A percentile compares a stretch with the other conserved stretches of the same genome.
Conservation (phyloP, 2,113 vertebrate species). For the Stigmatopora nigra region DNA sequence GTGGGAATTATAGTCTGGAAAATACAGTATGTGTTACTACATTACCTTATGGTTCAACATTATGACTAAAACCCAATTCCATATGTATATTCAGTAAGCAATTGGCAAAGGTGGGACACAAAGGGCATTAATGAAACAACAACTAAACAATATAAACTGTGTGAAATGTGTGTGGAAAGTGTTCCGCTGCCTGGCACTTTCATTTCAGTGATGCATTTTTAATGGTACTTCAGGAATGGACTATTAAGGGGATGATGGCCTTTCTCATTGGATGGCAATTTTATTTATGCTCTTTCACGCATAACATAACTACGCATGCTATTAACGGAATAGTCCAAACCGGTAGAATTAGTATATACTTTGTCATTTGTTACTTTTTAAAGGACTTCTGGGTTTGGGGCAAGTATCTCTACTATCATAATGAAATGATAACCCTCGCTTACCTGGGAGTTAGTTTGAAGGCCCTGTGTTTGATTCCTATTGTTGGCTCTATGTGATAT, state of each 20-base stretch:
- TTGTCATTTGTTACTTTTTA: not conserved
- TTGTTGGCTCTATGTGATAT: too few relatives aligned
- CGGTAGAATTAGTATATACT: not conserved
- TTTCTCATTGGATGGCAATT: not conserved
- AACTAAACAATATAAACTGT: constrained; percentile 22
- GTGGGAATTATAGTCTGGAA: too few relatives aligned
- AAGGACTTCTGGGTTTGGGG: too few relatives aligned
- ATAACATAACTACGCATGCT: constrained; percentile 8
- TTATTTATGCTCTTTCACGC: not conserved
- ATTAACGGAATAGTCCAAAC: not conserved
- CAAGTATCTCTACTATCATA: too few relatives aligned
- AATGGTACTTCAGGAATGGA: constrained; percentile 16
- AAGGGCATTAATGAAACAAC: constrained; percentile 1
- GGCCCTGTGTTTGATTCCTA: too few relatives aligned
- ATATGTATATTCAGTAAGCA: not conserved
- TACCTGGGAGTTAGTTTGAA: too few relatives aligned
- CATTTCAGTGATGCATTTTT: constrained; percentile 23
- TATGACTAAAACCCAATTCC: too few relatives aligned
- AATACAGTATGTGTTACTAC: too few relatives aligned
- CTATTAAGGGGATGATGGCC: constrained; percentile 14
- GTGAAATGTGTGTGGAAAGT: constrained; percentile 9
- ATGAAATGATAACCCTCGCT: too few relatives aligned
- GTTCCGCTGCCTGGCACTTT: constrained; percentile 13
- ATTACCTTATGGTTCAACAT: too few relatives aligned
- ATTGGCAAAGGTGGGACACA: not conserved